Evolutionary conservation across 1,140 invertebrate genomes (phyloP), one percentile per base, ranked within the genome.

Genomic region (Scaptomyza graminum): DNA sequence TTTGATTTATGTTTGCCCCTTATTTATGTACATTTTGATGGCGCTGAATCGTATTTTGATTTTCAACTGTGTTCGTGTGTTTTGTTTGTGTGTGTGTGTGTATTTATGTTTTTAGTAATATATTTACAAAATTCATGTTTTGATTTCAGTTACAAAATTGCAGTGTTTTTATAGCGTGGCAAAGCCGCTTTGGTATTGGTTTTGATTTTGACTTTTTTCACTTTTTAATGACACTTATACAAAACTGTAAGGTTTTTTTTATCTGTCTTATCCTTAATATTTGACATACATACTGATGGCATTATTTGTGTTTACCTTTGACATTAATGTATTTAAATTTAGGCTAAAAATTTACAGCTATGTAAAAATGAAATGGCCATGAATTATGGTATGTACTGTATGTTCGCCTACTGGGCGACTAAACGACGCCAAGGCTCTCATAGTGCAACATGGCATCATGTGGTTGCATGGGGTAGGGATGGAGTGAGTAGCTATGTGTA

Each of bases 261-360:
- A 54, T 64, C 28, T n/a, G 34, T 8, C 8, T 54, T 18, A 47
- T 11, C 46, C 37, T 25, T 47, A 25, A 28, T 37, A 15, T 13
- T 44, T 49, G 25, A 47, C 4, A 34, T 13, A 47, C 25, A 49
- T 41, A n/a, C 0, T 41, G 28, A 44, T 60, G 46, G 50, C 28
- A 8, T 31, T 41, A 68, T 64, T 61, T 62, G 65, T 65, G 63
- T 47, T 67, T 80, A 74, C 74, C 81, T 80, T 80, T 74, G 68
- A 74, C 62, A 72, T 69, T 85, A 82, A 82, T 82, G 76, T 79
- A 85, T 82, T 72, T 82, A 82, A 85, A 85, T 88, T 85, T 85
- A 85, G 71, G 82, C 82, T 85, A 85, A 82, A 87, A 85, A 85
- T 85, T 78, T 85, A 85, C 82, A 85, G 78, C 82, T 85, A 85